These are phyloP conservation scores for Decapterus maruadsi DNA, from an alignment of 2,797 vertebrate species.

Conservation along the genomic window DNA sequence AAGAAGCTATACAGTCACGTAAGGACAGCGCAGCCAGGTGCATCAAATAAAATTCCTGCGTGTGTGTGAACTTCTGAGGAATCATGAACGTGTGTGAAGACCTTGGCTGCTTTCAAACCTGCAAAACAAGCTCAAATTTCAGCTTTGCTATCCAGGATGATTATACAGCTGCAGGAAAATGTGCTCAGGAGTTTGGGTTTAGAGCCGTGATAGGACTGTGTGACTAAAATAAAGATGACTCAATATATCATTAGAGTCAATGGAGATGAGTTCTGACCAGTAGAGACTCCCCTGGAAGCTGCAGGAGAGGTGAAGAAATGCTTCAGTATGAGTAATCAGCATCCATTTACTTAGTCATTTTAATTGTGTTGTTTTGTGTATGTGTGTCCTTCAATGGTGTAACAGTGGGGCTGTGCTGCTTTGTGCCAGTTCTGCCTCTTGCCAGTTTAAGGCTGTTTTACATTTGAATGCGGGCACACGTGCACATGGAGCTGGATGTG, in stretches of 20 bases:
- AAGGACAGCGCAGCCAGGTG: conserved; percentile 1
- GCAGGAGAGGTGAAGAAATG: too few relatives aligned
- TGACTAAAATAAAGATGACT: not conserved
- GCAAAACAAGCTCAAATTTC: not conserved
- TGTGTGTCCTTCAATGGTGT: not conserved
- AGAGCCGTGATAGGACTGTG: conserved; percentile 4
- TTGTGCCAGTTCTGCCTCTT: conserved; percentile 10
- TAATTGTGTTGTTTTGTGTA: too few relatives aligned
- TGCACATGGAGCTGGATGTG: conserved; percentile 19
- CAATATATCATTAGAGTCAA: not conserved
- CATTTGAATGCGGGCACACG: conserved; percentile 57
- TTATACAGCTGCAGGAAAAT: conserved; percentile 23
- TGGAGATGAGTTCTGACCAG: not conserved
- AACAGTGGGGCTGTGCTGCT: conserved; percentile 10
- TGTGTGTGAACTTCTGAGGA: not conserved
- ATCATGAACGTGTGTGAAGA: too few relatives aligned
- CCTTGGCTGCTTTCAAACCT: not conserved
- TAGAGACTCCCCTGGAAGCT: not conserved
- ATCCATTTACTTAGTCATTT: too few relatives aligned
- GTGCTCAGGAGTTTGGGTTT: not conserved
- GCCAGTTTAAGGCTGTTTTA: conserved; percentile 39
- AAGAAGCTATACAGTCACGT: not conserved
- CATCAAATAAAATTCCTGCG: not conserved
- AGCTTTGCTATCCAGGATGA: conserved; percentile 4
- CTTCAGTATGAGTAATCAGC: too few relatives aligned